Conservation (phyloP, 2,888 invertebrate genomes). For the Phortica okadai region DNA sequence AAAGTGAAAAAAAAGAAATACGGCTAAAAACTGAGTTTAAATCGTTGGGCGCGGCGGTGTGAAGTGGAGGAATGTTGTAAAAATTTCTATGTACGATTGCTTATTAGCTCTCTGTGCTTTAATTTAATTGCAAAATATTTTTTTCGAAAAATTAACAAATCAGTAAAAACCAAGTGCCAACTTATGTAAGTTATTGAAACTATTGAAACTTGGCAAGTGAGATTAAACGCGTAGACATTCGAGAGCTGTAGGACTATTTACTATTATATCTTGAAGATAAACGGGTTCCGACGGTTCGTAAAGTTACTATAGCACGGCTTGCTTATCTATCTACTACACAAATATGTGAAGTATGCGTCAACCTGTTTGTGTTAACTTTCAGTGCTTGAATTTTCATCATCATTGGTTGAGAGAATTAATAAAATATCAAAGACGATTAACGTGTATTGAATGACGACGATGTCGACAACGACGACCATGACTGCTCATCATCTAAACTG, state of each 20-base stretch:
- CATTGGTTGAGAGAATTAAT: constrained; percentile 41
- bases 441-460: constrained; percentile 31
- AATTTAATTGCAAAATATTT: constrained; percentile 7
- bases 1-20: neutral
- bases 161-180: constrained; percentile 33
- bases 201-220: neutral
- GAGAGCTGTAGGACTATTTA: constrained; percentile 15
- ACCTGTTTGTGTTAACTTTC: constrained; percentile 66
- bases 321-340: constrained; percentile 65
- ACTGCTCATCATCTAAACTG: constrained; percentile 41
- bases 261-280: constrained; percentile 65
- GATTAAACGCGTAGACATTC: neutral
- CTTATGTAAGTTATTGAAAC: constrained; percentile 17
- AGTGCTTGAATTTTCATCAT: constrained; percentile 61
- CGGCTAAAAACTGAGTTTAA: neutral
- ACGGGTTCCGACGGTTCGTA: constrained; percentile 54
- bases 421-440: constrained; percentile 22
- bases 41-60: constrained; percentile 18
- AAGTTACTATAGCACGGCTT: constrained; percentile 16
- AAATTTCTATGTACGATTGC: constrained; percentile 11
- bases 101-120: neutral
- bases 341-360: constrained; percentile 70
- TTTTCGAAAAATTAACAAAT: constrained; percentile 10
- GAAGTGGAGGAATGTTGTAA: constrained; percentile 28
- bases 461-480: constrained; percentile 31